phyloP scores from a whole-genome alignment of 2,113 vertebrate species.

The Ceyx melanurus region DNA sequence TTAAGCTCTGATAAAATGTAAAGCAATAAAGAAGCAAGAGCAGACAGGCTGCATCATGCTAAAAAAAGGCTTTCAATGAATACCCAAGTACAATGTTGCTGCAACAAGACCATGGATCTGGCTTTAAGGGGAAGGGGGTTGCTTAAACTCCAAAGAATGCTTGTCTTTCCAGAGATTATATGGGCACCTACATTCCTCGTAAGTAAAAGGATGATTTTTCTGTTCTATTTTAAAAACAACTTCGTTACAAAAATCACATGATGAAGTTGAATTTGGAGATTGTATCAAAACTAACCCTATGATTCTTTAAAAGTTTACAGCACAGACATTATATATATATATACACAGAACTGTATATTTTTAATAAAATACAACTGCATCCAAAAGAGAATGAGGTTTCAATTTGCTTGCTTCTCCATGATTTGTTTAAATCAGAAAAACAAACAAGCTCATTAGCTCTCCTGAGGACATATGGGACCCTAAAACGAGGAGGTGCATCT shows the following conservation, averaged over 20 bases:
- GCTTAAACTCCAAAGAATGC: neutral
- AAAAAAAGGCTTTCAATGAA: neutral
- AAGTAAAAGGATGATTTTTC: neutral
- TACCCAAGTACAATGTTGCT: neutral
- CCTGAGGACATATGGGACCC: accelerated
- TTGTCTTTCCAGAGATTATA: neutral
- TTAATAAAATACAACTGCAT: neutral
- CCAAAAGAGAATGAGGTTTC: neutral
- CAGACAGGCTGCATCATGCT: neutral
- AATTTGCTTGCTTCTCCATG: neutral
- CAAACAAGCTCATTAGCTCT: neutral
- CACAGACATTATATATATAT: neutral
- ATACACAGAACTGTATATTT: neutral
- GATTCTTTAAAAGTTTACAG: neutral
- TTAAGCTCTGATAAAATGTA: neutral
- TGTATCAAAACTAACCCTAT: neutral
- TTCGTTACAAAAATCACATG: neutral
- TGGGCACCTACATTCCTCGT: neutral
- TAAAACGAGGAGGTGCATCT: neutral
- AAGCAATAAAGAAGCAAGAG: neutral
- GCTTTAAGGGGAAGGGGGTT: neutral
- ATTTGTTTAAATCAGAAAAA: neutral
- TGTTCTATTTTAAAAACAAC: neutral
- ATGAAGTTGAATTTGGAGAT: neutral
- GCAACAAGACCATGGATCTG: neutral